phyloP scores from a whole-genome alignment of 2,888 invertebrate species.

The Ptychoptera contaminata region DNA sequence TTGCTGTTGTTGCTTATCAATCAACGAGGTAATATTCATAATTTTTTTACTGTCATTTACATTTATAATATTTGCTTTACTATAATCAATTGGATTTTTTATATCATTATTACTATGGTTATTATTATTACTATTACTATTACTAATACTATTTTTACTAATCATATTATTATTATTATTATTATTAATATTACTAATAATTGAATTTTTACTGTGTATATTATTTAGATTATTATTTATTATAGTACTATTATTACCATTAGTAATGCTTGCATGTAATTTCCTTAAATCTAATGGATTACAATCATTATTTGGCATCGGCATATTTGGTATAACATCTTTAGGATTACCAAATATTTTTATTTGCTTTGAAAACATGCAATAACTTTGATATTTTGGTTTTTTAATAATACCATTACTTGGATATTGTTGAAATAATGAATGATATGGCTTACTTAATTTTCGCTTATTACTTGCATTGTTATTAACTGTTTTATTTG shows the following conservation, averaged over 20 bases:
- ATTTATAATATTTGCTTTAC: background rate
- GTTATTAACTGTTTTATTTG: background rate
- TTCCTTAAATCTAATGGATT: background rate
- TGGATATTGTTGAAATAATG: background rate
- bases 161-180: background rate
- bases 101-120: background rate
- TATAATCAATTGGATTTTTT: background rate
- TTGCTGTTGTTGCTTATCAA: background rate
- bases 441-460: background rate
- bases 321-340: constrained; percentile 8
- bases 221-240: constrained; percentile 7
- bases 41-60: background rate
- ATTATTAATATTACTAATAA: background rate
- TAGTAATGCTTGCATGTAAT: constrained; percentile 9
- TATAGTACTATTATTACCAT: constrained; percentile 7
- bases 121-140: background rate
- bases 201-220: too few relatives aligned
- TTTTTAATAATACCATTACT: background rate
- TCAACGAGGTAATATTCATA: background rate
- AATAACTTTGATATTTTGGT: constrained; percentile 9
- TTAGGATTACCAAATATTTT: constrained; percentile 14
- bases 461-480: background rate
- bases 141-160: background rate
- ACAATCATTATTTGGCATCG: background rate
- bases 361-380: constrained; percentile 12